These are phyloP conservation scores for western clawed frog (Xenopus tropicalis) DNA, from an alignment of 2,113 vertebrate genomes.

Conservation along the genomic window UCB_Xtro_10.0 CM004450.2:50286001-50286500, in stretches of 20 bases:
- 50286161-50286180: constrained; percentile 50
- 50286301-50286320: background rate
- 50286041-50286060: constrained; percentile 58
- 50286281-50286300: background rate
- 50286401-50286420: too few relatives aligned
- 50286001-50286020: constrained; percentile 42
- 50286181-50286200: constrained; percentile 54
- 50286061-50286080: constrained; percentile 63
- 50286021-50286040: constrained; percentile 29
- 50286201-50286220: constrained; percentile 56
- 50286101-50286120: constrained; percentile 47
- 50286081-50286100: constrained; percentile 56
- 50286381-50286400: background rate
- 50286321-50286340: constrained; percentile 12
- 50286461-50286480: too few relatives aligned
- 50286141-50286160: constrained; percentile 52
- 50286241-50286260: constrained; percentile 42
- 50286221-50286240: constrained; percentile 54
- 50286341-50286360: background rate
- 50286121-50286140: constrained; percentile 51
- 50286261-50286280: constrained; percentile 32
- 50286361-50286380: background rate
- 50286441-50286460: too few relatives aligned
- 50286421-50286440: too few relatives aligned
- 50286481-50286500: too few relatives aligned